phyloP scores from a whole-genome alignment of 2,888 invertebrate species.

The Torymus texanus region DNA sequence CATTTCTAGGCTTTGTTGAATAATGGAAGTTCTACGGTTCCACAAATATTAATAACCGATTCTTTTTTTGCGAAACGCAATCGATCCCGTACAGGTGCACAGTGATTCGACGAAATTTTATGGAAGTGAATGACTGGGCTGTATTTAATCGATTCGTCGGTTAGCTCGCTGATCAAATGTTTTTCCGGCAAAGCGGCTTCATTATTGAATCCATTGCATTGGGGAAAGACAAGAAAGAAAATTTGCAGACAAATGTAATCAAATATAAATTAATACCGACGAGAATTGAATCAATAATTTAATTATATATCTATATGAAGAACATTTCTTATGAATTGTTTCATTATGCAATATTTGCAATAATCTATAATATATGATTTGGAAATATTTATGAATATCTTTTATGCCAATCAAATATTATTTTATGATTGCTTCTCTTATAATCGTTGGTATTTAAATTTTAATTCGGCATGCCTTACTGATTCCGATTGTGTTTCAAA shows the following conservation, averaged over 20 bases:
- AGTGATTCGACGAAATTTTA: conserved; percentile 8
- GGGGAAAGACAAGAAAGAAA: conserved; percentile 7
- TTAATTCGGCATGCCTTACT: too few relatives aligned
- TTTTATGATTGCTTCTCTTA: too few relatives aligned
- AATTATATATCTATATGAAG: too few relatives aligned
- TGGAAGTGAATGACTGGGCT: neutral
- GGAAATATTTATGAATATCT: too few relatives aligned
- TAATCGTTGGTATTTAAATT: too few relatives aligned
- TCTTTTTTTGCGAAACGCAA: neutral
- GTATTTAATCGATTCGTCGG: conserved; percentile 26
- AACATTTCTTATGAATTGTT: too few relatives aligned
- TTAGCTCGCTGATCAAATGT: neutral
- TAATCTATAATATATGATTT: too few relatives aligned
- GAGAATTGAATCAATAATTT: neutral
- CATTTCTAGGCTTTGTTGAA: neutral
- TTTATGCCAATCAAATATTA: too few relatives aligned
- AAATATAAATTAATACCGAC: neutral
- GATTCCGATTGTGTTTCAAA: too few relatives aligned
- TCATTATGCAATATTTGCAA: too few relatives aligned
- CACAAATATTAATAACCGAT: too few relatives aligned
- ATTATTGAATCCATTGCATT: neutral
- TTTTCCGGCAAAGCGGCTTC: conserved; percentile 8
- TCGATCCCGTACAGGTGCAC: neutral
- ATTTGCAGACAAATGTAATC: neutral
- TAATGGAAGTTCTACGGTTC: neutral